Percentiles rank a stretch among this genome's conserved stretches.
Conservation (phyloP, 2,888 invertebrate species). For the Caenorhabditis imperialis region DNA sequence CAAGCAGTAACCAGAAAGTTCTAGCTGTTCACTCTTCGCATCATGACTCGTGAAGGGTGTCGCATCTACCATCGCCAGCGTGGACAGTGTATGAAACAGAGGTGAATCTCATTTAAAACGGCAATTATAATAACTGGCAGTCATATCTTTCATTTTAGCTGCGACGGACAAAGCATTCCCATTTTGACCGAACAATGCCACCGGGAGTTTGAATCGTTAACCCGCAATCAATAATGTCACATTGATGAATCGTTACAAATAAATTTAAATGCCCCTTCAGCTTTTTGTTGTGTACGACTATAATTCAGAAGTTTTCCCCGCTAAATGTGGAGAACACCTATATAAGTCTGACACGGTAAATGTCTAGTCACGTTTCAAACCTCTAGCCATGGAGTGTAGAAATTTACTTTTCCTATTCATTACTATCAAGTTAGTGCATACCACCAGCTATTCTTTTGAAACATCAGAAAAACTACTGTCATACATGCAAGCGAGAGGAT, state of each 20-base stretch:
- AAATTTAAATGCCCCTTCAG: slow-evolving; percentile 28
- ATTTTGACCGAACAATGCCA: slow-evolving; percentile 24
- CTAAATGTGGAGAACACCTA: slow-evolving; percentile 17
- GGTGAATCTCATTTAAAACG: slow-evolving; percentile 9
- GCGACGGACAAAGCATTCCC: slow-evolving; percentile 30
- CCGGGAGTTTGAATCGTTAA: slow-evolving; percentile 34
- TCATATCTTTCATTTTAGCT: no score
- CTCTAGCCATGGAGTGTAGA: no score
- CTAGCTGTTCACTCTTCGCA: background rate
- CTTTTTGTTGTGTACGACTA: slow-evolving; percentile 43
- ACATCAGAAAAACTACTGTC: slow-evolving; percentile 26
- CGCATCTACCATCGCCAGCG: slow-evolving; percentile 1
- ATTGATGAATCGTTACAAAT: slow-evolving; percentile 43
- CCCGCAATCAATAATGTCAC: slow-evolving; percentile 27
- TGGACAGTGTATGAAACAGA: slow-evolving; percentile 16
- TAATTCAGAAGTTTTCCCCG: slow-evolving; percentile 46
- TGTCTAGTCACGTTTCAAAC: no score
- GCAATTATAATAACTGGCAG: no score
- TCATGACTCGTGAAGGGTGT: background rate
- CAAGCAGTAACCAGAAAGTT: no score
- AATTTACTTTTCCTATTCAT: no score
- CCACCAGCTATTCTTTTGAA: background rate
- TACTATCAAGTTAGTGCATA: no score
- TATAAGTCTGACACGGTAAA: no score
- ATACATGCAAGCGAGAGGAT: slow-evolving; percentile 35